These are phyloP conservation scores for Labeo catla DNA, from an alignment of 2,113 vertebrate genomes.

Conservation along the genomic window DNA sequence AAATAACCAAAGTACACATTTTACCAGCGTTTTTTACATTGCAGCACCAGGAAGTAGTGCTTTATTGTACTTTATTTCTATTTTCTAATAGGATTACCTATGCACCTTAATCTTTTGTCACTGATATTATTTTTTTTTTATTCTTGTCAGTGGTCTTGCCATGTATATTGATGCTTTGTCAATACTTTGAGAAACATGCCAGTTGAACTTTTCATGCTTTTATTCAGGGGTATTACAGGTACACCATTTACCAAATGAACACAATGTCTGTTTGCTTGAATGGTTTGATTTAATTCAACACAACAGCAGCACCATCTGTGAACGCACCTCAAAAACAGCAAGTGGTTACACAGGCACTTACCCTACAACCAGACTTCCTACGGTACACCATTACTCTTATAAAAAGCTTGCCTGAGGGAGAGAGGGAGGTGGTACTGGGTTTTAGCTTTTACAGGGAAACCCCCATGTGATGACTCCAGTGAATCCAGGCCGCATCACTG, in stretches of 20 bases:
- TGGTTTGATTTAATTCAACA: not conserved
- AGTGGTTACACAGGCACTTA: conserved; percentile 20
- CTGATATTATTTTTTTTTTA: not conserved
- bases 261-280: not conserved
- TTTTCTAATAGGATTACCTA: not conserved
- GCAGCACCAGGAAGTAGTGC: not conserved
- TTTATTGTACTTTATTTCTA: not conserved
- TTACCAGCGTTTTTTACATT: not conserved
- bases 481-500: conserved; percentile 56
- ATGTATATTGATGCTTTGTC: not conserved
- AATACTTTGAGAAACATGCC: not conserved
- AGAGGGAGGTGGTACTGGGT: conserved; percentile 30
- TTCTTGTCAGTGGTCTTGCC: not conserved
- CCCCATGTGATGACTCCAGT: conserved; percentile 70
- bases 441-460: conserved; percentile 65
- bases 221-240: not conserved
- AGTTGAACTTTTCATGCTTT: not conserved
- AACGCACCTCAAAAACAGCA: conserved; percentile 6
- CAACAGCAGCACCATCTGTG: conserved; percentile 7
- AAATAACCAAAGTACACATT: not conserved
- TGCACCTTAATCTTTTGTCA: not conserved
- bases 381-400: conserved; percentile 67
- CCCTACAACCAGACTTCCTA: conserved; percentile 61
- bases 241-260: not conserved
- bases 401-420: conserved; percentile 36